Conservation (phyloP, 2,888 invertebrate species). For the Aspidiotus rigidus region DNA sequence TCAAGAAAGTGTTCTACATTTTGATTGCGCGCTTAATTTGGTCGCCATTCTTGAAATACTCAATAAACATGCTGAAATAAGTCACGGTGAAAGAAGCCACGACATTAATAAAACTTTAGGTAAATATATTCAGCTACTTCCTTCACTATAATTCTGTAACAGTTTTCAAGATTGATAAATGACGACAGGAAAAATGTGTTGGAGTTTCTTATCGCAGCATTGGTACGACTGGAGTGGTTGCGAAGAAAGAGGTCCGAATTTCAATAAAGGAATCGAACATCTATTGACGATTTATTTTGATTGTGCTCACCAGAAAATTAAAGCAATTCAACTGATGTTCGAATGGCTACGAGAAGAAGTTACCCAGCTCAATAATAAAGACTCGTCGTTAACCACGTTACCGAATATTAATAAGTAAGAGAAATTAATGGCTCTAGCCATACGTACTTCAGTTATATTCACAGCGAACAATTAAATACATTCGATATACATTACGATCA, state of each 20-base stretch:
- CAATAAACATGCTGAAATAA: conserved; percentile 39
- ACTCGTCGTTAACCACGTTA: conserved; percentile 39
- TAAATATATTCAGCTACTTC: conserved; percentile 12
- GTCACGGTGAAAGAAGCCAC: no score
- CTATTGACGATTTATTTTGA: conserved; percentile 57
- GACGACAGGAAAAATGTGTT: conserved; percentile 45
- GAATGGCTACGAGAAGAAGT: conserved; percentile 43
- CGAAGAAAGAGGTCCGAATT: conserved; percentile 55
- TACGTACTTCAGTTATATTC: not conserved
- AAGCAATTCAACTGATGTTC: conserved; percentile 40
- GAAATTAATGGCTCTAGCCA: not conserved
- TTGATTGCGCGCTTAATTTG: conserved; percentile 50
- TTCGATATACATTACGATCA: no score
- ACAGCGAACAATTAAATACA: no score
- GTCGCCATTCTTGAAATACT: conserved; percentile 49
- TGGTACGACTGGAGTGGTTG: conserved; percentile 60
- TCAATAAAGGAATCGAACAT: conserved; percentile 55
- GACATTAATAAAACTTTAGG: conserved; percentile 23
- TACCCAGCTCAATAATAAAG: conserved; percentile 42
- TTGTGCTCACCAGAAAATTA: conserved; percentile 45
- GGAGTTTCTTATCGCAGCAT: conserved; percentile 53
- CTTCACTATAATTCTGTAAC: not conserved
- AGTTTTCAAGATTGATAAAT: not conserved
- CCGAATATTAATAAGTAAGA: conserved; percentile 41
- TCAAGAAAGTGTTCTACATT: conserved; percentile 48